These are phyloP conservation scores for Telenomus remus DNA, from an alignment of 1,140 invertebrate genomes.

Conservation along the genomic window DNA sequence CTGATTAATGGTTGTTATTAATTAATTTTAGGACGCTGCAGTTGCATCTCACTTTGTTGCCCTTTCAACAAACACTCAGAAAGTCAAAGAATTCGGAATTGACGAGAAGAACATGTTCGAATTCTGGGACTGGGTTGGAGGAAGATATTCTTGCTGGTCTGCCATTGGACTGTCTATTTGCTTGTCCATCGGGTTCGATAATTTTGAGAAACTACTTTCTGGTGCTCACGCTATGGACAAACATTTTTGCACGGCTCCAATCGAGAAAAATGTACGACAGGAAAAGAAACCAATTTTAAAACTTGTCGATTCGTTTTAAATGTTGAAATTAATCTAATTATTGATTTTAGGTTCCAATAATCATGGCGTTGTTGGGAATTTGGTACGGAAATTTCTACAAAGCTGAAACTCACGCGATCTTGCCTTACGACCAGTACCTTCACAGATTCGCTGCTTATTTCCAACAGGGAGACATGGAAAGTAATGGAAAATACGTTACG, in stretches of 20 bases:
- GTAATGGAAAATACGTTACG: slow-evolving; percentile 97
- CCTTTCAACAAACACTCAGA: slow-evolving; percentile 87
- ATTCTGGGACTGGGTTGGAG: slow-evolving; percentile 99
- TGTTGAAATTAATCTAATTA: slow-evolving; percentile 3
- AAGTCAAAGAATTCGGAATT: slow-evolving; percentile 98
- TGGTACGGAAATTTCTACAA: slow-evolving; percentile 98
- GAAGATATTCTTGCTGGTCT: slow-evolving; percentile 98
- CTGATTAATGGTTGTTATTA: neutral
- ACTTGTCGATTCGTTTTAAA: no score
- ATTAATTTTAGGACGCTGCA: slow-evolving; percentile 79
- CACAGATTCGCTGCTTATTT: slow-evolving; percentile 99
- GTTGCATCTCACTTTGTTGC: slow-evolving; percentile 99
- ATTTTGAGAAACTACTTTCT: slow-evolving; percentile 93
- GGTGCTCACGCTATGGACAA: slow-evolving; percentile 97
- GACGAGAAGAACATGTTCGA: slow-evolving; percentile 98
- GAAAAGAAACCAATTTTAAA: no score
- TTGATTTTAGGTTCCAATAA: slow-evolving; percentile 88
- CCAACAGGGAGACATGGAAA: slow-evolving; percentile 99
- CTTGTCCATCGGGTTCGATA: slow-evolving; percentile 94
- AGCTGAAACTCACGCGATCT: slow-evolving; percentile 94
- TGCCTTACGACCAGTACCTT: slow-evolving; percentile 99
- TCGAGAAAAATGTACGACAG: slow-evolving; percentile 93
- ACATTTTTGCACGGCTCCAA: slow-evolving; percentile 90
- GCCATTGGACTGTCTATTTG: slow-evolving; percentile 98
- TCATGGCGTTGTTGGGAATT: slow-evolving; percentile 94